These are phyloP conservation scores for Cairina moschata DNA, from an alignment of 2,113 vertebrate species.

Conservation along the genomic window DNA sequence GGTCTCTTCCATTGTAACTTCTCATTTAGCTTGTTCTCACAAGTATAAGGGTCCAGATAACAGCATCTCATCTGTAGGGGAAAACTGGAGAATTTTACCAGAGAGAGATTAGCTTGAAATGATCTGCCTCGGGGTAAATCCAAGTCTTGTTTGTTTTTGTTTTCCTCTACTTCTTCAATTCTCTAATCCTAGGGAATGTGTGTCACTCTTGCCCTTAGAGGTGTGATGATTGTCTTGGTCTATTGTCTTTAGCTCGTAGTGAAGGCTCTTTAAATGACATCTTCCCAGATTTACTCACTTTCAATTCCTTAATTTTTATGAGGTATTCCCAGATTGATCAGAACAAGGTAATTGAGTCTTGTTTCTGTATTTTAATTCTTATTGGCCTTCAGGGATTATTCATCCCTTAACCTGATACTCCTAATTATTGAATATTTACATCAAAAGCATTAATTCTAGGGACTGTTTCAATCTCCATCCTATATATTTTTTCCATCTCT, in stretches of 20 bases:
- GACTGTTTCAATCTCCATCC: neutral
- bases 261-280: neutral
- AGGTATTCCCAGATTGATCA: neutral
- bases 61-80: neutral
- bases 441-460: neutral
- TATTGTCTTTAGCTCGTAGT: neutral
- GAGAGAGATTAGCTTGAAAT: neutral
- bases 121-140: neutral
- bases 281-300: neutral
- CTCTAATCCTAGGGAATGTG: neutral
- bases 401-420: neutral
- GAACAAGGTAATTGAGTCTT: neutral
- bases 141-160: neutral
- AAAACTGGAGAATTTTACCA: neutral
- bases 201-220: neutral
- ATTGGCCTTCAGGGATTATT: neutral
- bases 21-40: neutral
- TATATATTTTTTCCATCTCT: neutral
- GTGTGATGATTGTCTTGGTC: neutral
- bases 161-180: neutral
- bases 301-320: neutral
- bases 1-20: neutral
- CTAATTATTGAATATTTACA: neutral
- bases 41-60: neutral
- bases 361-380: neutral